Base-by-base conservation (phyloP, 2,797 vertebrate species). In the Gobio occitaniae region DNA sequence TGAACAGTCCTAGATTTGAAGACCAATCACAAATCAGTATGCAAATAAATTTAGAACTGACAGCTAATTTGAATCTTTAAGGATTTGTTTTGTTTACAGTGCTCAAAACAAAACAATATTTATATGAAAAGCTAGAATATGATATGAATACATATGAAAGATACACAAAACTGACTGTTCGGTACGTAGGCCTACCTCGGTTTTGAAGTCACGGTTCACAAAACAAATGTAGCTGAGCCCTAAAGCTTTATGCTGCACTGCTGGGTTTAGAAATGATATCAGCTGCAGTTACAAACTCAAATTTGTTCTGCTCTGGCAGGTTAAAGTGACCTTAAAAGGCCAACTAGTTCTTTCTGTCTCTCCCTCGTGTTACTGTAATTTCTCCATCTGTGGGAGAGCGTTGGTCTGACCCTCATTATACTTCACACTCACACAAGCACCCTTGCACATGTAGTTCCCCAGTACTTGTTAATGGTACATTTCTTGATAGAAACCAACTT, bases 321-420 rank as follows among this genome's bases (percentile, higher is more conserved):
- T 78, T 36, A 85, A 80, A 9, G 41, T 85, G 66, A 68, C 81
- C 65, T 59, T 59, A 32, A 78, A 85, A 87, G 74, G 9, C 78
- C 17, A 17, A 15, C 16, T 71, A 63, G 50, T 63, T 59, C 41
- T 78, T 71, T 69, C 44, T 25, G 66, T 29, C 59, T 79, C 36
- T 81, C 71, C 44, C 68, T 78, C 44, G 19, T 7, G n/a, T 80
- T 59, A 69, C 13, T 44, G 11, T 66, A 29, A 52, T 83, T 52
- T 75, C 21, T 65, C 9, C 21, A n/a, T 83, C 12, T 54, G 72
- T 68, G 74, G 63, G 38, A 77, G 63, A 77, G 17, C 44, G 38
- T 25, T 78, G 2, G 10, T 47, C 11, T 44, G 6, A 47, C 47
- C 19, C 47, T 75, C 56, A 16, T 68, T 54, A n/a, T 75, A 41